These are phyloP conservation scores for Zaprionus vittiger DNA, from an alignment of 1,140 invertebrate species.

Conservation along the genomic window DNA sequence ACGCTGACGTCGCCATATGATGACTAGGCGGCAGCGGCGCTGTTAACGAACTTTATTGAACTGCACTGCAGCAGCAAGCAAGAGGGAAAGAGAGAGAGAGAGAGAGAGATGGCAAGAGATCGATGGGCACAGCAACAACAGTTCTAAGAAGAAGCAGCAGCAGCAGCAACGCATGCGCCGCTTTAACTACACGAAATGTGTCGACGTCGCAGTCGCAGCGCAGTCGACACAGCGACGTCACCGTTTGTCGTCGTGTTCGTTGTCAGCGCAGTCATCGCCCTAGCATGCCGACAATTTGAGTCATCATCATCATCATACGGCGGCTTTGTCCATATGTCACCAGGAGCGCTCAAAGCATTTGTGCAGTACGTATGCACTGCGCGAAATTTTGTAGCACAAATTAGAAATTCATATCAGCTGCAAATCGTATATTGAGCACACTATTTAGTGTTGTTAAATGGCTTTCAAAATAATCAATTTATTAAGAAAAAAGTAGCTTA, in stretches of 20 bases:
- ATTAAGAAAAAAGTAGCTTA: no score
- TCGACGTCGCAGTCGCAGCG: conserved; percentile 9
- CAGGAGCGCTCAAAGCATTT: conserved; percentile 29
- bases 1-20: conserved; percentile 21
- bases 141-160: conserved; percentile 43
- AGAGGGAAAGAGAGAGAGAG: not conserved
- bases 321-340: conserved; percentile 31
- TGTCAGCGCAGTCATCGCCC: conserved; percentile 12
- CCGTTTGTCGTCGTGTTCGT: not conserved
- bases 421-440: no score
- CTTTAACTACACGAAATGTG: not conserved
- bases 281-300: conserved; percentile 28
- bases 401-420: no score
- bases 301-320: conserved; percentile 2
- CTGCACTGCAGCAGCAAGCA: conserved; percentile 31
- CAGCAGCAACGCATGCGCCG: conserved; percentile 39
- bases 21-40: conserved; percentile 32
- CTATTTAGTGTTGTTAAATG: not conserved
- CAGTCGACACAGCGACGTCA: not conserved
- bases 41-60: conserved; percentile 72
- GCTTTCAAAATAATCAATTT: not conserved
- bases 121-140: conserved; percentile 25
- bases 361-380: conserved; percentile 26
- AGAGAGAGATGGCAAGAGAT: not conserved
- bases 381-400: conserved; percentile 2